phyloP scores from a whole-genome alignment of 2,113 vertebrate species.

The Cromileptes altivelis region DNA sequence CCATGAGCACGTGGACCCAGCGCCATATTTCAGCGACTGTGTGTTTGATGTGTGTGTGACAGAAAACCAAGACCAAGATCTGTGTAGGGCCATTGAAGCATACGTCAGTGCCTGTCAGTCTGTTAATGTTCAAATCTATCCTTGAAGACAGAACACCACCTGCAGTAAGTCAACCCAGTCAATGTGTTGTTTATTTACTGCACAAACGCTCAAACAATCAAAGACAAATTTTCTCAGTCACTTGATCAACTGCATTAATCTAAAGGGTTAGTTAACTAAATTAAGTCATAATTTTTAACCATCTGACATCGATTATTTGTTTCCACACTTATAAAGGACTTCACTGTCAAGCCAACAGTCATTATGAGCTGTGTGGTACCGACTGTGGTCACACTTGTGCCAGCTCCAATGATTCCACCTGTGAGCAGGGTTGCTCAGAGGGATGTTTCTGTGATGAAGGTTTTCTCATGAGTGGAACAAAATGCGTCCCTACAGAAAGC shows the following conservation, averaged over 20 bases:
- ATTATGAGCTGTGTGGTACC: constrained; percentile 72
- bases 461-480: too few species aligned
- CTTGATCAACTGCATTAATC: neutral
- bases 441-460: too few species aligned
- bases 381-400: too few species aligned
- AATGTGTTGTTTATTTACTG: neutral
- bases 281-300: neutral
- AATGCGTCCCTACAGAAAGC: too few species aligned
- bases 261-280: neutral
- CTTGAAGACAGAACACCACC: too few species aligned
- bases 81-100: constrained; percentile 77
- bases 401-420: too few species aligned
- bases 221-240: neutral
- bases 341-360: constrained; percentile 76
- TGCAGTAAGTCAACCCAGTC: constrained; percentile 62
- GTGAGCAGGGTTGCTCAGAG: too few species aligned
- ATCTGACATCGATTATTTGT: neutral
- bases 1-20: constrained; percentile 53
- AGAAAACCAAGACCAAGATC: neutral
- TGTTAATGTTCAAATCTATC: too few species aligned
- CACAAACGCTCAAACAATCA: neutral
- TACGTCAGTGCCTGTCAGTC: too few species aligned
- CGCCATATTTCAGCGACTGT: constrained; percentile 69
- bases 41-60: constrained; percentile 77
- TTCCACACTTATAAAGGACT: constrained; percentile 41